Evolutionary conservation across 1,140 invertebrate species (phyloP), one percentile per base, ranked within the genome.

Genomic region (Chymomyza costata): DNA sequence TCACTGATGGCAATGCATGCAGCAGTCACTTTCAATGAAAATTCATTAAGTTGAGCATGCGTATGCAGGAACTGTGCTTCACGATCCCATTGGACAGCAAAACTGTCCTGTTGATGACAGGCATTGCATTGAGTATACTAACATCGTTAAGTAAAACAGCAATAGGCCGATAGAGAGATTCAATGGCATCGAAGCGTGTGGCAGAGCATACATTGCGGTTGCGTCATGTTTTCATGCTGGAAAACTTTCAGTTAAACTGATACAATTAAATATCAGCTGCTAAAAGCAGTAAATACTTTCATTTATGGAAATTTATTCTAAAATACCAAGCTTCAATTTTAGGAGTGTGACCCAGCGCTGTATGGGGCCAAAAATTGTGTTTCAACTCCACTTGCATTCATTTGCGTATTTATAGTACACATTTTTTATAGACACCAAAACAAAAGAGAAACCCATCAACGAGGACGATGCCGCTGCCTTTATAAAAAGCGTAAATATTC

Each of bases 401-500:
- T n/a, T n/a, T 46, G 38, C 31, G 17, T 76, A 76, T 78, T 73
- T 78, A 73, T 80, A 80, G 66, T 25, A 16, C 37, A 43, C 2
- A 21, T 55, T 57, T 64, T 59, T 59, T 56, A 56, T 61, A 70
- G 66, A 61, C 65, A 56, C 18, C 14, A 28, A 39, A 41, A 47
- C 52, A 31, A 38, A 58, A 46, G 25, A 44, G 21, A 69, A 63
- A 62, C 47, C 47, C 45, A 39, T 13, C 21, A 19, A 28, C 43
- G 31, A 18, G 47, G 40, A 51, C 55, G n/a, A n/a, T n/a, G n/a
- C n/a, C n/a, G n/a, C n/a, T n/a, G n/a, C n/a, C n/a, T n/a, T n/a
- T n/a, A 69, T 61, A 60, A 74, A 68, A 68, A 57, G 41, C 67
- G 80, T 80, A 71, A 78, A 78, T 80, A 80, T 64, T 71, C 71